Conservation (phyloP, 2,888 invertebrate species). For the Tricholauxania praeusta region DNA sequence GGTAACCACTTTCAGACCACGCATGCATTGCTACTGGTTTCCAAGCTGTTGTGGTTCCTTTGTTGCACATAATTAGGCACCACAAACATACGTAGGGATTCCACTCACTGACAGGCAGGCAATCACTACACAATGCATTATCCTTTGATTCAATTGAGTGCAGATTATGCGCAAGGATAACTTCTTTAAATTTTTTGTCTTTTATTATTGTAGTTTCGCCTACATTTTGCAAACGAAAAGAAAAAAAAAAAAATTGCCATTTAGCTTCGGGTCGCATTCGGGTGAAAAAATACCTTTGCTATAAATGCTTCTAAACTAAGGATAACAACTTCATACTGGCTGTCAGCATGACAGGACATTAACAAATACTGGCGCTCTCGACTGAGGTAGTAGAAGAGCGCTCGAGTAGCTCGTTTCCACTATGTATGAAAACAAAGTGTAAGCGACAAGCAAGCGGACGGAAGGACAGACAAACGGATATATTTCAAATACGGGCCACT, state of each 20-base stretch:
- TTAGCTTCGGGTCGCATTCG: constrained; percentile 37
- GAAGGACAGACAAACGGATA: background rate
- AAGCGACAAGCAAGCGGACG: background rate
- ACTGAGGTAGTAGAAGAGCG: background rate
- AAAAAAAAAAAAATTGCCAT: constrained; percentile 10
- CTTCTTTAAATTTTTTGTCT: constrained; percentile 25
- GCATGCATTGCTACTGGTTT: too few species aligned
- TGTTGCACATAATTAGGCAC: constrained; percentile 22
- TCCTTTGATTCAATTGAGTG: constrained; percentile 35
- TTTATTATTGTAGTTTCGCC: constrained; percentile 28
- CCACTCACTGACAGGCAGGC: background rate
- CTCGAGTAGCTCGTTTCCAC: background rate
- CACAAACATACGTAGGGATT: background rate
- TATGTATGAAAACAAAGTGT: constrained; percentile 2
- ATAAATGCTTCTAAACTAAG: constrained; percentile 34
- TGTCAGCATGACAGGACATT: constrained; percentile 29
- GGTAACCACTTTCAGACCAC: too few species aligned
- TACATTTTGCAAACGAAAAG: constrained; percentile 15
- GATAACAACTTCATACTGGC: constrained; percentile 30
- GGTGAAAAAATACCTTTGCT: background rate
- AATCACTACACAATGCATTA: constrained; percentile 25
- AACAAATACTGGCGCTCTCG: background rate
- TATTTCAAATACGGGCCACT: constrained; percentile 41
- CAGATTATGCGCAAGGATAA: constrained; percentile 33
- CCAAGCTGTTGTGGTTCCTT: background rate